phyloP scores from a whole-genome alignment of 53 echinoderm and acorn worm genomes.

The Paracentrotus lividus region DNA sequence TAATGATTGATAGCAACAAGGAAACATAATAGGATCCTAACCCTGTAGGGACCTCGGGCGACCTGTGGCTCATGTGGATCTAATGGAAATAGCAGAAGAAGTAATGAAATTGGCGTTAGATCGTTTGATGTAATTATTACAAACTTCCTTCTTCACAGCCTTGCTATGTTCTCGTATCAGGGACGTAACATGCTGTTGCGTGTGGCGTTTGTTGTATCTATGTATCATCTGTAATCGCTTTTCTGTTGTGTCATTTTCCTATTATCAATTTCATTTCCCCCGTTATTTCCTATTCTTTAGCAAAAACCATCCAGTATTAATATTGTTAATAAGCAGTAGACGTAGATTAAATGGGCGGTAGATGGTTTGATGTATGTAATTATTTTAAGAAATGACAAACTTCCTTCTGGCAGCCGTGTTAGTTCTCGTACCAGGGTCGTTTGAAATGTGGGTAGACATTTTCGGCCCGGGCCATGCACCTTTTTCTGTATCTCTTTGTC shows the following conservation, averaged over 20 bases:
- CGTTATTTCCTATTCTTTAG: too few relatives aligned
- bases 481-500: too few relatives aligned
- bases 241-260: background rate
- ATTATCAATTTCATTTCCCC: background rate
- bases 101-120: background rate
- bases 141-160: background rate
- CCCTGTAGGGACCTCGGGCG: background rate
- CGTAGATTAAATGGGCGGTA: too few relatives aligned
- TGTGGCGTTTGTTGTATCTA: background rate
- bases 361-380: too few relatives aligned
- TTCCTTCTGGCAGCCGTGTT: too few relatives aligned
- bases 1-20: slow-evolving; percentile 28
- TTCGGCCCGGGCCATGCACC: too few relatives aligned
- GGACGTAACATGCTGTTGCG: background rate
- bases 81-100: slow-evolving; percentile 17
- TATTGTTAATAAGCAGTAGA: too few relatives aligned
- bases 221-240: background rate
- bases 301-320: too few relatives aligned
- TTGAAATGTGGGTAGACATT: too few relatives aligned
- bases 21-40: background rate
- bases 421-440: too few relatives aligned
- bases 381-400: too few relatives aligned
- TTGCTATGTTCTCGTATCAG: background rate
- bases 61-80: background rate
- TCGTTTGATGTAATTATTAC: slow-evolving; percentile 16